Base-by-base conservation (phyloP, 2,888 invertebrate genomes). In the Zonitis immaculata region DNA sequence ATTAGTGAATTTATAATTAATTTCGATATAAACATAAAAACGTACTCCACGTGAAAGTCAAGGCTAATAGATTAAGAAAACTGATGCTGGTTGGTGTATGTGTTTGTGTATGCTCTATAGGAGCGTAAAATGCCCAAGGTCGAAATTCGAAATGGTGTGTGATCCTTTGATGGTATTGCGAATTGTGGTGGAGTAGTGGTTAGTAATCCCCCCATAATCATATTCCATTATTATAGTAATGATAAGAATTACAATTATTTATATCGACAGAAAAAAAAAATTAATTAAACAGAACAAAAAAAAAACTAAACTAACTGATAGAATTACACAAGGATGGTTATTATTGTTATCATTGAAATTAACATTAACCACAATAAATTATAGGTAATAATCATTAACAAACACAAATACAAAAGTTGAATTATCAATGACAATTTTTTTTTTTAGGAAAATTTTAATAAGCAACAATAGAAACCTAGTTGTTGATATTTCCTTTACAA, bases 1-100 rank as follows among this genome's bases (percentile, higher is more conserved):
- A n/a, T n/a, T n/a, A n/a, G 46, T 48, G 44, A 44, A 48, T 44
- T 48, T 42, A 44, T 51, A 44, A 51, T 45, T 46, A 4, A 49
- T 48, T 28, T 22, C 27, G 14, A 39, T 42, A 28, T 42, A 42
- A 20, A 16, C 16, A 52, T 51, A 56, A 56, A 47, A 56, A 56
- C 52, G 42, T 47, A 59, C 57, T 64, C 63, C 64, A 66, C 64
- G 66, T 66, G 66, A 64, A 62, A 60, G 63, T 57, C 66, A 64
- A 66, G 66, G 66, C 57, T 50, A 47, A 49, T 35, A 51, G 47
- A 27, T 48, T 22, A 42, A 14, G 18, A 9, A 5, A 2, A 3
- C 26, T 43, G 51, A 25, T 42, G 28, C 28, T 28, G 14, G 1
- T 14, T n/a, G n/a, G n/a, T n/a, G n/a, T n/a, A n/a, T n/a, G n/a